Evolutionary conservation across 2,113 vertebrate species (phyloP), one percentile per base, ranked within the genome.

Genomic region (Spea multiplicata): DNA sequence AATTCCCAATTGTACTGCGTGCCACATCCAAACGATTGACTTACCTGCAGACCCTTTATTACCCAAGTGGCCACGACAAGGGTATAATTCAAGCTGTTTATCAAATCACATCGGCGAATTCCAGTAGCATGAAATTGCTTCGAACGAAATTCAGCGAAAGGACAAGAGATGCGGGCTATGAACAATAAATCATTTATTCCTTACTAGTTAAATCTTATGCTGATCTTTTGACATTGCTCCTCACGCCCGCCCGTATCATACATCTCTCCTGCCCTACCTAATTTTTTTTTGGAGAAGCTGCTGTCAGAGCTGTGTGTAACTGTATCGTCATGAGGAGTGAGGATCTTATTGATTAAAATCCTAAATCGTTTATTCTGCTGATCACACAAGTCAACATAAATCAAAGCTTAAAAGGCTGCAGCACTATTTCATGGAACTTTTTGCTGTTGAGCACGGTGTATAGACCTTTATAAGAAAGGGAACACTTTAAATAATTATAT

Each of bases 181-280:
- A 76, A 70, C 13, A 62, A 76, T 70, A 70, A 76, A 70, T 76
- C 66, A 69, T 68, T 68, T 68, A 59, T 68, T 12, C 74, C 74
- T 59, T 66, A 47, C 64, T 67, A 68, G 65, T 68, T 76, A 68
- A 12, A 69, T 13, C 53, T 46, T 48, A 45, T 10, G 50, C 53
- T 47, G 46, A 68, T 50, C 50, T 68, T 76, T 76, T 76, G 44
- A 67, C 47, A 44, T 14, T 55, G 14, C 47, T 9, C 12, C 45
- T 53, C 65, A 66, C 49, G 55, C 47, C 50, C 67, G 64, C 44
- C 64, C 44, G 55, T 67, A 46, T 52, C 14, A 8, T 44, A 5
- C 57, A 69, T 76, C 44, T 69, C 61, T 55, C 66, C n/a, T 3
- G n/a, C 61, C 61, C 16, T 69, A 49, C 30, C 66, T 69, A 55